Conservation (phyloP, 2,113 vertebrate genomes). For the Hipposideros armiger region DNA sequence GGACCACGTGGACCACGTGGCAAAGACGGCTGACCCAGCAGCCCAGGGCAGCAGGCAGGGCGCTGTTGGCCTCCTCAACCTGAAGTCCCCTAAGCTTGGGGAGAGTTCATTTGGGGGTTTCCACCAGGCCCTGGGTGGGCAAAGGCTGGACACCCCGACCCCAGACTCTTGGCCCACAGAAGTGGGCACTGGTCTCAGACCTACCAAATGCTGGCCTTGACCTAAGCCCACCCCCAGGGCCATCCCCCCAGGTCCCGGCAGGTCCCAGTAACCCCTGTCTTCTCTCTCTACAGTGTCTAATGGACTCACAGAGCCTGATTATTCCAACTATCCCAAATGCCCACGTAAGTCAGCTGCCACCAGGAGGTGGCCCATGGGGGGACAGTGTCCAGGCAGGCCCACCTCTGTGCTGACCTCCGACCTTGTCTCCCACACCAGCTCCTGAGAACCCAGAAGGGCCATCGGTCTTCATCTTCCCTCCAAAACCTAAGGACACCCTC, state of each 20-base stretch:
- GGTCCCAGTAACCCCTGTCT: neutral
- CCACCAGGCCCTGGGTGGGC: fast-evolving
- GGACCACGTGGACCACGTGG: neutral
- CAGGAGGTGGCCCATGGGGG: too few species aligned
- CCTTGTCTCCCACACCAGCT: neutral
- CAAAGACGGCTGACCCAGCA: too few species aligned
- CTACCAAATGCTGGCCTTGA: neutral
- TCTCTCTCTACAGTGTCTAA: too few species aligned
- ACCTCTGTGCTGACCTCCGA: fast-evolving
- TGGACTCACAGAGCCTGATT: too few species aligned
- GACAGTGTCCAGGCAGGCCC: fast-evolving
- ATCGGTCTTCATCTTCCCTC: slow-evolving; percentile 69
- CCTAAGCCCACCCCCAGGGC: fast-evolving
- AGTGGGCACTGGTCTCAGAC: fast-evolving
- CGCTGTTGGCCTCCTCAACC: fast-evolving
- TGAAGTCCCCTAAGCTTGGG: neutral
- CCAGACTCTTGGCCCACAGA: too few species aligned
- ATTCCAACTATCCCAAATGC: too few species aligned
- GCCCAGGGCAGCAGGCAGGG: fast-evolving
- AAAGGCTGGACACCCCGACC: fast-evolving
- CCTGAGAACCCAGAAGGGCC: neutral
- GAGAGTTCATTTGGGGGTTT: fast-evolving
- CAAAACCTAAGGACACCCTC: slow-evolving; percentile 66
- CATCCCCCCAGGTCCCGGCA: fast-evolving
- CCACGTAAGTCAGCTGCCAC: neutral